Conservation (phyloP, 2,888 invertebrate species). For the Tetranychus truncatus region DNA sequence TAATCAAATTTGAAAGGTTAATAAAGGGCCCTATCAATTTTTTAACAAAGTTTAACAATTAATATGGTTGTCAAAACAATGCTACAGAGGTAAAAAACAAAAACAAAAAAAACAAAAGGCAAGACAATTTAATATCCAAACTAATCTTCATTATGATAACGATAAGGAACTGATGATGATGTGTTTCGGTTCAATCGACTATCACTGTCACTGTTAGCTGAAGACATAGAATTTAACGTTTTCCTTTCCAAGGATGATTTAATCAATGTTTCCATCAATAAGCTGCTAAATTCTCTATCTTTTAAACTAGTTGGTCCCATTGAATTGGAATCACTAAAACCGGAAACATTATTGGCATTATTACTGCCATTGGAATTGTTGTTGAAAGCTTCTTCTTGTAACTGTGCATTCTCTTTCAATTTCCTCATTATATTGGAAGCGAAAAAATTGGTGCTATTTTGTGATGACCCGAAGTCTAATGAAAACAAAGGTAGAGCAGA, state of each 20-base stretch:
- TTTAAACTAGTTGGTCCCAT: slow-evolving; percentile 20
- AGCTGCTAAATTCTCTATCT: slow-evolving; percentile 20
- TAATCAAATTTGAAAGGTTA: background rate
- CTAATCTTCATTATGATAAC: background rate
- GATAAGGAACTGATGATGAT: background rate
- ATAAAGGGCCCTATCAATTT: background rate
- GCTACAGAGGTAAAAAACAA: background rate
- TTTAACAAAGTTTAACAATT: background rate
- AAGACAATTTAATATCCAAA: background rate
- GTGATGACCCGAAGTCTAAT: slow-evolving; percentile 20
- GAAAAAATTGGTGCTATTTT: slow-evolving; percentile 24
- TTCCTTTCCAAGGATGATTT: slow-evolving; percentile 25
- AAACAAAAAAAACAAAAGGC: background rate
- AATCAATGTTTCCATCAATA: slow-evolving; percentile 24
- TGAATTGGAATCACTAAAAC: slow-evolving; percentile 1
- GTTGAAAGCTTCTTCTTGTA: slow-evolving; percentile 2
- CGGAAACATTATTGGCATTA: background rate
- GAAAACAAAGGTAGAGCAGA: slow-evolving; percentile 24
- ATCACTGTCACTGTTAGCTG: background rate
- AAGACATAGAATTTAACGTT: background rate
- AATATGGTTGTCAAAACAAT: background rate
- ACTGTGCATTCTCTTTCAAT: slow-evolving; percentile 25
- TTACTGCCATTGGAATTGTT: slow-evolving; percentile 5
- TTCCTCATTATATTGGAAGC: slow-evolving; percentile 27
- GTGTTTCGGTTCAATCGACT: background rate